Percentiles rank a stretch among this genome's conserved stretches.
These are phyloP conservation scores for Lepus americanus DNA, from an alignment of 2,113 vertebrate species.

Conservation along the genomic window DNA sequence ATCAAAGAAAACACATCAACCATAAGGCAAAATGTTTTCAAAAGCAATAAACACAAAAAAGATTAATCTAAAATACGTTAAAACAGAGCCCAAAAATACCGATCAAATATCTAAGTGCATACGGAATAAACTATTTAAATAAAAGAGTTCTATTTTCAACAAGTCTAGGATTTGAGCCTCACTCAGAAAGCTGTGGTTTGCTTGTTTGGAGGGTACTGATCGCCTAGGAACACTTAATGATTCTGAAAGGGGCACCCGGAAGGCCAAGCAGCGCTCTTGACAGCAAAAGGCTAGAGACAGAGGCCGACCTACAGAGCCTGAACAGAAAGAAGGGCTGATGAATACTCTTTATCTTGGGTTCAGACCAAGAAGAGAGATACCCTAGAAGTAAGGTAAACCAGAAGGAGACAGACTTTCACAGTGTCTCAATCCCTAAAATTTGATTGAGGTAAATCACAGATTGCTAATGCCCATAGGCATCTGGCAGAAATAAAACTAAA, in stretches of 20 bases:
- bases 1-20: neutral
- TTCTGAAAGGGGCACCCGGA: neutral
- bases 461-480: neutral
- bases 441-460: neutral
- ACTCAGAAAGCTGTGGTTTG: neutral
- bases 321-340: neutral
- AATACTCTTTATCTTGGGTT: neutral
- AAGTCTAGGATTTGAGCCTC: neutral
- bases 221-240: neutral
- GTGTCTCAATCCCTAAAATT: neutral
- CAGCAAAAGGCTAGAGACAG: neutral
- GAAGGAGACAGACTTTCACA: neutral
- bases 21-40: neutral
- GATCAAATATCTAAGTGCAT: neutral
- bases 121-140: neutral
- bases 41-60: neutral
- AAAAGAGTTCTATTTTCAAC: neutral
- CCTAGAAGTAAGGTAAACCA: neutral
- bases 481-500: conserved; percentile 14
- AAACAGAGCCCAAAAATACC: neutral
- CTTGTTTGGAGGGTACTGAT: neutral
- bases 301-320: neutral
- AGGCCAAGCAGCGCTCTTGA: neutral
- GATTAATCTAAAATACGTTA: neutral
- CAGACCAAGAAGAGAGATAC: neutral